Percentiles rank a stretch among this genome's conserved stretches.
Evolutionary conservation across 2,888 invertebrate species (phyloP).

Genomic region (Brenthis ino): DNA sequence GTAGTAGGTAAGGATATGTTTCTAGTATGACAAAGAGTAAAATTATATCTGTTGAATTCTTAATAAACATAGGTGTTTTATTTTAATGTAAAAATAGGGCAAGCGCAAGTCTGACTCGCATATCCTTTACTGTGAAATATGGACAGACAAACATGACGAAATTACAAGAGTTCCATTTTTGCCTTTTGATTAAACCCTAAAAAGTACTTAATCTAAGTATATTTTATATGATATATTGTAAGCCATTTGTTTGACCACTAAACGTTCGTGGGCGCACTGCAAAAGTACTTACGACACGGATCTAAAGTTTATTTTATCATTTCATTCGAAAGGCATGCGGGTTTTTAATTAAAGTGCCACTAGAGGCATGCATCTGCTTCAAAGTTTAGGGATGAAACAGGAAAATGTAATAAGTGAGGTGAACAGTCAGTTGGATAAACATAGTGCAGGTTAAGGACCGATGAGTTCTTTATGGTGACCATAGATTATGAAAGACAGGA

Average conservation of each 20-base stretch:
- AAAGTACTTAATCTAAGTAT: no score
- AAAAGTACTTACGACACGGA: constrained; percentile 7
- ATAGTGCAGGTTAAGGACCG: constrained; percentile 52
- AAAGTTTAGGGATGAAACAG: constrained; percentile 40
- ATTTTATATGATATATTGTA: no score
- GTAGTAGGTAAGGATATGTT: background rate
- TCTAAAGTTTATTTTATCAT: constrained; percentile 13
- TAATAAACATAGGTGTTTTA: no score
- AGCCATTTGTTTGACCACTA: background rate
- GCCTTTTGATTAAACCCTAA: no score
- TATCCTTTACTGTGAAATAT: no score
- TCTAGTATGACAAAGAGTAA: no score
- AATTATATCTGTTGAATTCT: no score
- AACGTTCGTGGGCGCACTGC: background rate
- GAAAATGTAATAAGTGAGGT: constrained; percentile 45
- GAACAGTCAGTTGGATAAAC: constrained; percentile 50
- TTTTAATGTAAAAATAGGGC: no score
- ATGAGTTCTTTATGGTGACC: constrained; percentile 36
- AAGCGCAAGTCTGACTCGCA: no score
- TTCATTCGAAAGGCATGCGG: constrained; percentile 18
- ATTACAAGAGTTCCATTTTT: no score
- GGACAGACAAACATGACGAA: no score
- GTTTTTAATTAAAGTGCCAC: constrained; percentile 36
- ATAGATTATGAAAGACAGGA: constrained; percentile 20
- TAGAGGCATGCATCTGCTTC: constrained; percentile 31